These are phyloP conservation scores for Iselma pallidipennis DNA, from an alignment of 2,888 invertebrate species.

Conservation along the genomic window DNA sequence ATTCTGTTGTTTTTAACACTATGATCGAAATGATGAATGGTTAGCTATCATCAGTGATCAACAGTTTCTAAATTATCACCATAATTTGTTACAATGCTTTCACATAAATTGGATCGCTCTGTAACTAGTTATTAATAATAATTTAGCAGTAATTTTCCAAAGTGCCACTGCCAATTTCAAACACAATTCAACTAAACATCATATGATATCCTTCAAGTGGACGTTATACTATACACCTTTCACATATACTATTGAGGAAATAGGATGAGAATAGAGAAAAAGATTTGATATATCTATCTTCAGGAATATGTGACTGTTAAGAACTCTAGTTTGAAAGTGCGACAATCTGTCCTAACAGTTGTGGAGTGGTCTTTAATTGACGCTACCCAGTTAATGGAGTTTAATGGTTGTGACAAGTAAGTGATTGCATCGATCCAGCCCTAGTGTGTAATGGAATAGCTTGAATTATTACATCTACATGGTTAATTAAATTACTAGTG, in stretches of 20 bases:
- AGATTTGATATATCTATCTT: neutral
- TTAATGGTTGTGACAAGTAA: conserved; percentile 25
- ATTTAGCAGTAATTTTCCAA: conserved; percentile 23
- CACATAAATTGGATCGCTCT: conserved; percentile 24
- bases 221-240: neutral
- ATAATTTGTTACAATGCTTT: conserved; percentile 25
- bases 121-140: conserved; percentile 26
- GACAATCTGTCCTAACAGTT: neutral
- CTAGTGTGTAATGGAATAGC: conserved; percentile 23
- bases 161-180: conserved; percentile 21
- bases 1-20: neutral
- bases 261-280: neutral
- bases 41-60: neutral
- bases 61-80: conserved; percentile 7
- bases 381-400: conserved; percentile 15
- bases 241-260: no score
- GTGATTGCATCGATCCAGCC: conserved; percentile 21
- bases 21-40: neutral
- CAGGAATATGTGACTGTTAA: neutral
- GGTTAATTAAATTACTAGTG: conserved; percentile 26
- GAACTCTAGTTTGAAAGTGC: neutral
- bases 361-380: conserved; percentile 21
- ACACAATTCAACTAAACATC: neutral
- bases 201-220: neutral
- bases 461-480: conserved; percentile 23